Base-by-base conservation (phyloP, 2,797 vertebrate species). In the Poecilia picta region DNA sequence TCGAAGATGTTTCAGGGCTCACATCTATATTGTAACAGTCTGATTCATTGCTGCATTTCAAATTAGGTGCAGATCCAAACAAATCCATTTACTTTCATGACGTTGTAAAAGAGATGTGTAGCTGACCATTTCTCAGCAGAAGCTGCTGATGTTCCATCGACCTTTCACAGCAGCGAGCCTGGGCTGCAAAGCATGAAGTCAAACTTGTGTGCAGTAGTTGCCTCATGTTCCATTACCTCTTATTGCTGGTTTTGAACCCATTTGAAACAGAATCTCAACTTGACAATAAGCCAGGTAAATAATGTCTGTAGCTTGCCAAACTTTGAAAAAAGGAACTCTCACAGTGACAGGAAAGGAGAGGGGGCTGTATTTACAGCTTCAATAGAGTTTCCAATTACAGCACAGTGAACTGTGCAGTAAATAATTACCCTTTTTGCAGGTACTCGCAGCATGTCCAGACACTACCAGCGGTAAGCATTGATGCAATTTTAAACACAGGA, bases 311-410 rank as follows among this genome's bases (percentile, higher is more conserved):
- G 77, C 16, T 31, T 77, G 76, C 82, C 86, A 83, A 90, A 83
- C 79, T 80, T 79, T 73, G 59, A 76, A 80, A 88, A 57, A 88
- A 81, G 55, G 86, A 84, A 86, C 68, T 79, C 79, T 81, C 64
- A 47, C 47, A 31, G 80, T 87, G 88, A 89, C 90, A 88, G 84
- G 74, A 79, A 80, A 81, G 76, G 89, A 91, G 84, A 91, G 59
- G 87, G 68, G 85, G 70, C 73, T 89, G 84, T 93, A 95, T 93
- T 94, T 94, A 94, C 92, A 93, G 87, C 89, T 93, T 93, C 92
- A 91, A 93, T 91, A 92, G 87, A 87, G 90, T 90, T 94, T 94
- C 90, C 89, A 94, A 95, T 94, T 94, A 93, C 91, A 92, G 87
- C 84, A 87, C 85, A 73, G 87, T 93, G 89, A 93, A 94, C 91